Evolutionary conservation across 2,113 vertebrate species (phyloP), one percentile per base, ranked within the genome.

Genomic region (Dromiciops gliroides): DNA sequence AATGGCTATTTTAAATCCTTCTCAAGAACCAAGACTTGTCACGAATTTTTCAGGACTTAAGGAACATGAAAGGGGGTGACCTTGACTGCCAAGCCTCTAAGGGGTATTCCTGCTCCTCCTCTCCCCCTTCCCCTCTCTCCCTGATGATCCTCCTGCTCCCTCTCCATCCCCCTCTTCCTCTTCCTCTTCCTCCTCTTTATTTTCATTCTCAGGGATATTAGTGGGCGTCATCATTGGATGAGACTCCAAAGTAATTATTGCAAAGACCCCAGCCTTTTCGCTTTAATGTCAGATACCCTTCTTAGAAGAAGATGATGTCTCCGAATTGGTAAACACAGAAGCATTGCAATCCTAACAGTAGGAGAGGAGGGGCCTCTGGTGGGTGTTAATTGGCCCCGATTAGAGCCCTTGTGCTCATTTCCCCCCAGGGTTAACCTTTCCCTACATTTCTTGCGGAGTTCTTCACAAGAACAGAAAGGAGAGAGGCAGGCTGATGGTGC

Each of bases 51-150:
- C 90, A 93, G 26, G 94, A 37, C 48, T 44, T 67, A 94, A 93
- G 90, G 51, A 90, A 94, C 90, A 26, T 48, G 7, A 90, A 89
- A 95, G 88, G n/a, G 89, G 83, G 5, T 75, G 26, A 93, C 16
- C 8, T 47, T 95, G 83, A 90, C 92, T 95, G 96, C 91, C 90
- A 95, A 48, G 94, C 8, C 92, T 95, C 89, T 97, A 89, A 94
- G 50, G 19, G 89, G 0, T 90, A 50, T 95, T 93, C 91, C 90
- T 49, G 53, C 92, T 23, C 22, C 22, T 14, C 16, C 9, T 12
- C 24, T 60, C 28, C 28, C 31, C 53, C 31, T 37, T 14, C 31
- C 3, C 28, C 5, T 12, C 5, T 22, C 16, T 19, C 37, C 37
- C 16, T 44, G 16, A 5, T 44, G 6, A 2, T n/a, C 4, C 16